Percentiles rank a stretch among this genome's conserved stretches.
phyloP scores from a whole-genome alignment of 2,797 vertebrate genomes.

The Parauchenoglanis ngamensis region DNA sequence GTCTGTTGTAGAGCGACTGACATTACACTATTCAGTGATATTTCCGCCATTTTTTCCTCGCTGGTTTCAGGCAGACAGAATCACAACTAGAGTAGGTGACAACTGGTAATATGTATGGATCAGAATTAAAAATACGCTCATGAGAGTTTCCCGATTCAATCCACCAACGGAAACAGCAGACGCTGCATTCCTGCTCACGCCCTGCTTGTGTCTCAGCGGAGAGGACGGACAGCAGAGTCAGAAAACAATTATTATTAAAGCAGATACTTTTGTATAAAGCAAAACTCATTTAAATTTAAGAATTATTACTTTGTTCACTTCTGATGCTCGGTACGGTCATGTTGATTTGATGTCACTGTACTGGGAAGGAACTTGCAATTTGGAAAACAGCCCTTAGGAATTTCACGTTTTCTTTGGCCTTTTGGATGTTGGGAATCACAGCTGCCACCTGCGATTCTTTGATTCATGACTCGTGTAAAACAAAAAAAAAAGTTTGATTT shows the following conservation, averaged over 20 bases:
- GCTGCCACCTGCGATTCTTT: background rate
- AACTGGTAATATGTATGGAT: background rate
- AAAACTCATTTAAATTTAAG: background rate
- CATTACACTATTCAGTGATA: background rate
- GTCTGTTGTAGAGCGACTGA: background rate
- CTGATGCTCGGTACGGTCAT: background rate
- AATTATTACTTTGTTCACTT: background rate
- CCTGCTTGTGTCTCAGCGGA: background rate
- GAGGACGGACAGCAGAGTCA: background rate
- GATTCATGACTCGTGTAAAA: no score
- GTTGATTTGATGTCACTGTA: background rate
- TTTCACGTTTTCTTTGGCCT: background rate
- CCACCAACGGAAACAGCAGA: background rate
- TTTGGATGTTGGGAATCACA: background rate
- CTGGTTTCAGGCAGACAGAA: background rate
- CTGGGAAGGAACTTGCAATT: no score
- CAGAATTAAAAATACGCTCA: background rate
- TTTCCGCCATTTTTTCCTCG: background rate
- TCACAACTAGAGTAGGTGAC: background rate
- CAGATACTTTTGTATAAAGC: background rate
- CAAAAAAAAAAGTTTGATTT: no score
- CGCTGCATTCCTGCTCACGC: background rate
- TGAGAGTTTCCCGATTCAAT: background rate
- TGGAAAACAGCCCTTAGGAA: background rate
- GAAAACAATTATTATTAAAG: background rate